A percentile compares a stretch with the other conserved stretches of the same genome.
Conservation (phyloP, 2,888 invertebrate species). For the Tridacna gigas region DNA sequence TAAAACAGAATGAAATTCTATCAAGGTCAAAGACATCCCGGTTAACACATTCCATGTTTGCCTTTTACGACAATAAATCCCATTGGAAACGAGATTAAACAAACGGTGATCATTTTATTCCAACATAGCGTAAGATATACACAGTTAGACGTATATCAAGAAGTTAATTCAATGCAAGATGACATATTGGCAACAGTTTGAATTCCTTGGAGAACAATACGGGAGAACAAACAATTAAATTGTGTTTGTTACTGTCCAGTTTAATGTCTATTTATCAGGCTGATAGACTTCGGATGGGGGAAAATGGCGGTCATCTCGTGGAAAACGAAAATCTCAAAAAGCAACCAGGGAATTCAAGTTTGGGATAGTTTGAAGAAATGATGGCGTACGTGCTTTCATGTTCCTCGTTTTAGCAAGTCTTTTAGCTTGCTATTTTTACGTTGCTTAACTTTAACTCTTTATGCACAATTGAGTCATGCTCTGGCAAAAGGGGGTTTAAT, state of each 20-base stretch:
- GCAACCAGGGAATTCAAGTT: background rate
- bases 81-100: too few species aligned
- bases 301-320: background rate
- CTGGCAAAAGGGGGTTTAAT: too few species aligned
- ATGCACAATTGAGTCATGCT: too few species aligned
- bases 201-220: background rate
- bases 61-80: too few species aligned
- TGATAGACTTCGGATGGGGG: background rate
- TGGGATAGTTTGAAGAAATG: too few species aligned
- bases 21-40: too few species aligned
- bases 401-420: background rate
- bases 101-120: too few species aligned
- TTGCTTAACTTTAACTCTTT: background rate
- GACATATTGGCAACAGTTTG: background rate
- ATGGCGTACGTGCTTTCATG: background rate
- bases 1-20: too few species aligned
- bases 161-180: background rate
- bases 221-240: slow-evolving; percentile 1
- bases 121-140: background rate
- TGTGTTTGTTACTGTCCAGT: slow-evolving; percentile 1
- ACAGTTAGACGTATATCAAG: slow-evolving; percentile 1
- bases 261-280: background rate
- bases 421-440: background rate
- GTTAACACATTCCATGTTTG: too few species aligned
- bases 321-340: background rate